These are phyloP conservation scores for Linurgus olivaceus DNA, from an alignment of 2,797 vertebrate genomes.

Conservation along the genomic window DNA sequence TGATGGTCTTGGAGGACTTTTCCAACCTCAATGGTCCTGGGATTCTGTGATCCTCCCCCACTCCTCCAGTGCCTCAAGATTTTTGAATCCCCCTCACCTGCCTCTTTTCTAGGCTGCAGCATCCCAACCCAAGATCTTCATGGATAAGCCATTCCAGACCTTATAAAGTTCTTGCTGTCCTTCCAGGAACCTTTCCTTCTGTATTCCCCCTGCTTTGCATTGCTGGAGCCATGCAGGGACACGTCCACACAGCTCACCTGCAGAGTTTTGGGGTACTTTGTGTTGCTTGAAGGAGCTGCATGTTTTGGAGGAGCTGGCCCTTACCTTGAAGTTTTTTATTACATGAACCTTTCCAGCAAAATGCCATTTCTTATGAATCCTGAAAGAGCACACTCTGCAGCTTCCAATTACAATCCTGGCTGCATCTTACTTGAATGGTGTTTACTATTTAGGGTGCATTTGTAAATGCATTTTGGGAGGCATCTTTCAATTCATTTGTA, in stretches of 20 bases:
- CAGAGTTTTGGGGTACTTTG: neutral
- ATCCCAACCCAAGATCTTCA: neutral
- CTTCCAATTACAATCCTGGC: constrained; percentile 4
- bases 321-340: neutral
- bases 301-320: neutral
- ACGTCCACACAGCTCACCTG: neutral
- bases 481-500: constrained; percentile 9
- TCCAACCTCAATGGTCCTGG: accelerated
- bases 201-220: neutral
- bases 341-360: neutral
- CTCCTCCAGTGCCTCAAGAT: neutral
- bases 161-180: accelerated
- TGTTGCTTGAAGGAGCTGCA: neutral
- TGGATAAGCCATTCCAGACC: neutral
- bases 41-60: neutral
- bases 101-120: neutral
- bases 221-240: neutral
- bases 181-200: neutral
- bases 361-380: neutral
- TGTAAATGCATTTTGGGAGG: constrained; percentile 23
- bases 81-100: neutral
- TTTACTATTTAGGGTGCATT: constrained; percentile 8
- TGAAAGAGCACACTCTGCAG: constrained; percentile 7
- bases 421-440: neutral
- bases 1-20: accelerated